Base-by-base conservation (phyloP, 2,888 invertebrate genomes). In the Drosophila pseudotakahashii region DNA sequence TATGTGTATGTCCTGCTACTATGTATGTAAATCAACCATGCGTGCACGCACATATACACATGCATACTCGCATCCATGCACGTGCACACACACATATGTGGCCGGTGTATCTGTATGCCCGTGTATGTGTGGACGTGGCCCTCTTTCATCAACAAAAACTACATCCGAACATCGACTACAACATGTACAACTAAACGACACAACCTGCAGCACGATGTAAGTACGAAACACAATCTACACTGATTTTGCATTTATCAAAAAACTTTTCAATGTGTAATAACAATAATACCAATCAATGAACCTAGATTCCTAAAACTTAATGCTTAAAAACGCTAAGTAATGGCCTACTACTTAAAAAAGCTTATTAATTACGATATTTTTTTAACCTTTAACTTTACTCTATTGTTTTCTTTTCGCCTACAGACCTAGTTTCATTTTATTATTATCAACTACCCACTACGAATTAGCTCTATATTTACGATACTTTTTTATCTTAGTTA, bases 121-220 rank as follows among this genome's bases (percentile, higher is more conserved):
- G 60, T 48, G 58, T 71, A 77, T 73, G 73, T 77, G 79, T 79
- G 77, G 72, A 48, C 51, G 41, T 50, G 55, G 58, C 74, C 19
- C 6, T 45, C 37, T 47, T 32, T 61, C 68, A 68, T 57, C 52
- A 44, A 70, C 58, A 58, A 54, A 60, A 48, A 42, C 42, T 42
- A 42, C 42, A 42, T 42, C 42, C 11, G 42, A 42, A 73, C 63
- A 72, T 80, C 81, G 76, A 80, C 80, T 78, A 88, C 90, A 88
- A 86, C 87, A 83, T 88, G 82, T 80, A 90, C 90, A 87, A 88
- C 89, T 84, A 81, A 87, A 48, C 71, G 63, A 83, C 87, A 88
- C 86, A 90, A 89, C 90, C 91, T 90, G 89, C 91, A 91, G 92
- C 91, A 92, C 90, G 92, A 91, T 91, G 91, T 91, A 91, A 91